Percentiles rank a stretch among this genome's conserved stretches.
Conservation (phyloP, 2,113 vertebrate genomes). For the Catagonus wagneri region DNA sequence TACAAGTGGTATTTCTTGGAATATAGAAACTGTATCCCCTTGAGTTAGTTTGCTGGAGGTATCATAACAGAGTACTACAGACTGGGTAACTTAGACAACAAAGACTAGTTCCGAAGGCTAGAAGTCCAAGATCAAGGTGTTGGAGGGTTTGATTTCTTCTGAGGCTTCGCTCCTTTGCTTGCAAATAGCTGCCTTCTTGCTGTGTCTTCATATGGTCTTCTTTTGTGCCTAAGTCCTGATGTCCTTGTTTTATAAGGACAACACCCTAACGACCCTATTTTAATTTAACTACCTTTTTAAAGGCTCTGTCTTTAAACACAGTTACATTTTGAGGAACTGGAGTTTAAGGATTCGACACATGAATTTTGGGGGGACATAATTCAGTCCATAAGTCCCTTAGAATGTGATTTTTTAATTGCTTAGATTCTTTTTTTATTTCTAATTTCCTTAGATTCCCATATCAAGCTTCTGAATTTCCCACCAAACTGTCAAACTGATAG, state of each 20-base stretch:
- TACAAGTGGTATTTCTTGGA: background rate
- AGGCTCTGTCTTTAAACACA: background rate
- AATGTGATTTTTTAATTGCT: background rate
- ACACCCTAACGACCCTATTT: background rate
- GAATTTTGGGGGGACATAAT: background rate
- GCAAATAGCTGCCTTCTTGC: background rate
- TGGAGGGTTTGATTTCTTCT: background rate
- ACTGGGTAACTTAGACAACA: background rate
- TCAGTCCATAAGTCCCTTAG: background rate
- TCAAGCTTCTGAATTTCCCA: constrained; percentile 4
- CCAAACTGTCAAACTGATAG: constrained; percentile 25
- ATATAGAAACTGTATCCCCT: background rate
- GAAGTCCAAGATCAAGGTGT: background rate
- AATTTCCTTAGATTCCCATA: background rate
- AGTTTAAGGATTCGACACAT: background rate
- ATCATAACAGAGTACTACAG: background rate
- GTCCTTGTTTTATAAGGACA: background rate
- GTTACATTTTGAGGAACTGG: background rate
- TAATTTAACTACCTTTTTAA: constrained; percentile 5
- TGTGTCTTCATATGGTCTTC: background rate
- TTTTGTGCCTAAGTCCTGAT: background rate
- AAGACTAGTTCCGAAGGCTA: background rate
- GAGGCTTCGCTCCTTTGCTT: background rate
- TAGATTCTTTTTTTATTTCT: too few relatives aligned
- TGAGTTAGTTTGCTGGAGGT: background rate